Evolutionary conservation across 92 coral and sea anemone species (phyloP), one percentile per base, ranked within the genome.

Genomic region (Epizoanthus illoricatus): DNA sequence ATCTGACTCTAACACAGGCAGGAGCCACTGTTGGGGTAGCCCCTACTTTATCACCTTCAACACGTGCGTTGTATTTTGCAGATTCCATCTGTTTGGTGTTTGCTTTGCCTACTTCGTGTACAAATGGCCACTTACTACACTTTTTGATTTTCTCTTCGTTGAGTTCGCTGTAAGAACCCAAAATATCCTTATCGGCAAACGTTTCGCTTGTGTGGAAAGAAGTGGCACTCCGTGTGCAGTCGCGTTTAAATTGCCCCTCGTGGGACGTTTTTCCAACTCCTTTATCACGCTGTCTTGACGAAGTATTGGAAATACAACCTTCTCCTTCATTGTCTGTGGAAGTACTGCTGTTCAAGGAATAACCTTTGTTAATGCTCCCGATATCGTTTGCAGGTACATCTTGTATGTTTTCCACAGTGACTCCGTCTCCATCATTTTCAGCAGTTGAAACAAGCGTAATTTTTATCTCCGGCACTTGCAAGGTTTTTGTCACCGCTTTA

Each of bases 381-480:
- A 0, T 52, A 11, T 52, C 56, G 1, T 52, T 13, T 52, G 13
- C 56, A 13, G 56, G 10, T 52, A 16, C 8, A 43, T 47, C 42
- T 71, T 3, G 40, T n/a, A 2, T 47, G 10, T 12, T 47, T 71
- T 71, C 76, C 28, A 71, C 40, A n/a, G n/a, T 19, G 7, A 17
- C 1, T 8, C 52, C 60, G 4, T 16, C 39, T 47, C 19, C 76
- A 47, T 47, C n/a, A 11, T 71, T 71, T 3, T 9, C 21, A 15
- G 60, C 60, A n/a, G 47, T 36, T 13, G 76, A n/a, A 43, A 33
- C 76, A 43, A 43, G 39, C 9, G 76, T 43, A 42, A 71, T 47
- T 71, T 47, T 43, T 19, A 71, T 71, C 59, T 71, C 47, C 13
- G 76, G 76, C 39, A 71, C 60, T 71, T 45, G 76, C 7, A 71